Conservation (phyloP, 2,113 vertebrate genomes). For the Crypturellus undulatus region DNA sequence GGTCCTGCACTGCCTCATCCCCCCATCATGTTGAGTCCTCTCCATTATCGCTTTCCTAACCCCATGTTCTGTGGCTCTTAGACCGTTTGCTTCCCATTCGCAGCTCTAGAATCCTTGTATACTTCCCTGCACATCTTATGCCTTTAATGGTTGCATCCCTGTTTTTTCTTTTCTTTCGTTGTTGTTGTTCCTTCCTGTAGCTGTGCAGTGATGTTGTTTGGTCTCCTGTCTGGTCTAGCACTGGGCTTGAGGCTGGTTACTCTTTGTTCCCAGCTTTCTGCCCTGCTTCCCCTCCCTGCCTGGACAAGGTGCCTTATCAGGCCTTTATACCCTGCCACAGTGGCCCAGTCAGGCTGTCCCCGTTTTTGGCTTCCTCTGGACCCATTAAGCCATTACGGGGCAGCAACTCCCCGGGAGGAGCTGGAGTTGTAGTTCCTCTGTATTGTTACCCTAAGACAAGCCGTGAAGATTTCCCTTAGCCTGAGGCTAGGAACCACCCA, state of each 20-base stretch:
- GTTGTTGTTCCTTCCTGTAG: neutral
- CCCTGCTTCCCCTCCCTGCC: neutral
- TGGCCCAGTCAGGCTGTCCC: neutral
- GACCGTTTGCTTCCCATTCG: neutral
- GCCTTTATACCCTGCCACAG: neutral
- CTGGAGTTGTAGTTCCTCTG: neutral
- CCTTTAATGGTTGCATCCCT: neutral
- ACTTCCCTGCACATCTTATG: neutral
- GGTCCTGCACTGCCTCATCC: neutral
- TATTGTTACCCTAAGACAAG: slow-evolving; percentile 10
- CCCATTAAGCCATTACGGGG: neutral
- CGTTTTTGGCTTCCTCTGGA: rapidly evolving
- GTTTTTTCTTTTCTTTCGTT: neutral
- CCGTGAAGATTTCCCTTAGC: neutral
- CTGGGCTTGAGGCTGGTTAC: neutral
- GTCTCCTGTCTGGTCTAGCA: neutral
- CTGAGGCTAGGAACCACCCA: neutral
- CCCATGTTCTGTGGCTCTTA: neutral
- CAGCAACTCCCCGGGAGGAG: neutral
- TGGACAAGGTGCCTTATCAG: neutral
- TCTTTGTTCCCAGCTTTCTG: neutral
- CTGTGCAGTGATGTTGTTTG: neutral
- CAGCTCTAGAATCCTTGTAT: neutral
- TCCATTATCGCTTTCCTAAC: neutral
- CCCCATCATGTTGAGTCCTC: neutral